Evolutionary conservation across 2,113 vertebrate species (phyloP), one percentile per base, ranked within the genome.

Genomic region (Odocoileus virginianus): DNA sequence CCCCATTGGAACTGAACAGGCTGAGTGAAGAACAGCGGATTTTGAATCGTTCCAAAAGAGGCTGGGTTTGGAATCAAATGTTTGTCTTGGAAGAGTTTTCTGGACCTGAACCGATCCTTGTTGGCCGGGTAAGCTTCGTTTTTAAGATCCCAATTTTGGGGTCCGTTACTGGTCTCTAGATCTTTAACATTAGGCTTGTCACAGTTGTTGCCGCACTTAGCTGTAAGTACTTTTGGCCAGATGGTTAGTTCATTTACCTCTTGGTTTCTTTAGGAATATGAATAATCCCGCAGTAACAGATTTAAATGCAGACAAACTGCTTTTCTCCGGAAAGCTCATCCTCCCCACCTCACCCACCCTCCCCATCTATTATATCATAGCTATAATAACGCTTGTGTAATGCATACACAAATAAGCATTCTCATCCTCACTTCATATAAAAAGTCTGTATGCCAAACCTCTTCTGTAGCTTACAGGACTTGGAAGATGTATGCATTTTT

Each of bases 51-150:
- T 99, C 99, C 99, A 99, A 99, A 99, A 99, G 99, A 99, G 99
- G 99, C 99, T 99, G 99, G 99, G 99, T 99, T 99, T 99, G 99
- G 99, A 99, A 99, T 99, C 99, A 99, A 99, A 99, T 99, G 99
- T 99, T 99, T 99, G 99, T 99, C 98, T 98, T 99, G 99, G 99
- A 99, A 99, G 99, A 99, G 98, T 99, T 99, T 99, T 99, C 99
- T 99, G 99, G 99, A 99, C 99, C 99, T 58, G 99, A 99, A 99
- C 99, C 99, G 98, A 99, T 99, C 98, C 99, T 99, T 15, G 99
- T 99, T 99, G 99, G 99, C 99, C 99, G 99, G 99, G 99, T 99
- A 99, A 99, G 99, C 98, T 89, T 89, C 3, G 0, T 82, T 96
- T 97, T 94, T 92, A 89, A 97, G 95, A 95, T 93, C 87, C 33